Evolutionary conservation across 2,888 invertebrate genomes (phyloP).

Genomic region (Lacanobia oleracea): DNA sequence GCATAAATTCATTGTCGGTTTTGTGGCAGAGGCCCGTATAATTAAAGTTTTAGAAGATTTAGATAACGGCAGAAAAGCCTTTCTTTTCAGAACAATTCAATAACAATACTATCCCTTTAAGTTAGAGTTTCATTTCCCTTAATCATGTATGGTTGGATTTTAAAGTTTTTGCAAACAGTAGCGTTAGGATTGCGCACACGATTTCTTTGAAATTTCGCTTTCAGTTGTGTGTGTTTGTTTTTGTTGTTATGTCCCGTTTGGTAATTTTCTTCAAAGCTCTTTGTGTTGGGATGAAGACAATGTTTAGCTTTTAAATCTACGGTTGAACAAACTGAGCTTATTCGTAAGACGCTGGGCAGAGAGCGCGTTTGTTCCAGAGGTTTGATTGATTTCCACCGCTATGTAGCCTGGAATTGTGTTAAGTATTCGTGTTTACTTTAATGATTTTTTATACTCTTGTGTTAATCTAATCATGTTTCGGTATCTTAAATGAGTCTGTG

Average conservation of each 20-base stretch:
- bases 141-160: conserved; percentile 46
- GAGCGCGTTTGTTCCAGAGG: conserved; percentile 36
- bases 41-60: conserved; percentile 82
- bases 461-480: conserved; percentile 27
- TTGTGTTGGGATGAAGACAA: conserved; percentile 57
- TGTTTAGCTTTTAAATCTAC: conserved; percentile 56
- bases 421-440: conserved; percentile 36
- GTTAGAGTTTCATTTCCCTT: conserved; percentile 73
- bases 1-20: conserved; percentile 89
- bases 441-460: conserved; percentile 5
- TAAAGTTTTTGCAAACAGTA: conserved; percentile 78
- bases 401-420: conserved; percentile 10
- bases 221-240: conserved; percentile 73
- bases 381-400: conserved; percentile 55
- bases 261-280: conserved; percentile 72
- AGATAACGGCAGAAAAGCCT: conserved; percentile 76
- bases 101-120: conserved; percentile 65
- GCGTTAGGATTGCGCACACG: conserved; percentile 76
- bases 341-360: conserved; percentile 26
- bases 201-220: conserved; percentile 81
- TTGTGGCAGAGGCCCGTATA: conserved; percentile 81
- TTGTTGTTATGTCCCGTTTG: conserved; percentile 72
- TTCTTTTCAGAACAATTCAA: conserved; percentile 63
- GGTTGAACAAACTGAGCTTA: conserved; percentile 49
- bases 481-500: conserved; percentile 11